Conservation (phyloP, 2,113 vertebrate genomes). For the Passer domesticus region DNA sequence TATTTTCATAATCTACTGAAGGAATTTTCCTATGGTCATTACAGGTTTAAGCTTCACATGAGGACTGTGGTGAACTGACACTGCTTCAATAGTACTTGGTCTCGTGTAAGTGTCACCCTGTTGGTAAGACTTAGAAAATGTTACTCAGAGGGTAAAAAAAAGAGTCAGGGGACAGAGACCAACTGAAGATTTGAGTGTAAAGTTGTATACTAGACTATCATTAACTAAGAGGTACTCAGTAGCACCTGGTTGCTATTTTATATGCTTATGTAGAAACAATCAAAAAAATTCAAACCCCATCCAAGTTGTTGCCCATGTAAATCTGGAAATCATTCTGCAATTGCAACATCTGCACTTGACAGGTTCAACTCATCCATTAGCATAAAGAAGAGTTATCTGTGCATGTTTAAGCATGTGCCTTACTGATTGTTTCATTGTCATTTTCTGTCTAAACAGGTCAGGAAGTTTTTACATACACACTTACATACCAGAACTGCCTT, state of each 20-base stretch:
- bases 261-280: not conserved
- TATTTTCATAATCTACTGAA: not conserved
- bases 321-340: not conserved
- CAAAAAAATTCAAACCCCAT: not conserved
- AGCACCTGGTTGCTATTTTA: not conserved
- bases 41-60: not conserved
- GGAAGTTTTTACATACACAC: not conserved
- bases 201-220: not conserved
- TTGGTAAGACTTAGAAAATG: not conserved
- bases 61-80: not conserved
- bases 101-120: not conserved
- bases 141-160: not conserved
- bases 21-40: not conserved
- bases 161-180: not conserved
- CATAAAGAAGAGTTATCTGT: not conserved
- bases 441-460: not conserved
- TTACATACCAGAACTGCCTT: not conserved
- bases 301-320: not conserved
- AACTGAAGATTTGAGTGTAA: not conserved
- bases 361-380: not conserved
- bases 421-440: not conserved
- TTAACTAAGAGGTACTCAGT: not conserved
- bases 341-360: not conserved
- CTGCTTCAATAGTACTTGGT: not conserved
- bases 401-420: not conserved